Evolutionary conservation across 2,888 invertebrate genomes (phyloP).

Genomic region (Congeria kusceri): DNA sequence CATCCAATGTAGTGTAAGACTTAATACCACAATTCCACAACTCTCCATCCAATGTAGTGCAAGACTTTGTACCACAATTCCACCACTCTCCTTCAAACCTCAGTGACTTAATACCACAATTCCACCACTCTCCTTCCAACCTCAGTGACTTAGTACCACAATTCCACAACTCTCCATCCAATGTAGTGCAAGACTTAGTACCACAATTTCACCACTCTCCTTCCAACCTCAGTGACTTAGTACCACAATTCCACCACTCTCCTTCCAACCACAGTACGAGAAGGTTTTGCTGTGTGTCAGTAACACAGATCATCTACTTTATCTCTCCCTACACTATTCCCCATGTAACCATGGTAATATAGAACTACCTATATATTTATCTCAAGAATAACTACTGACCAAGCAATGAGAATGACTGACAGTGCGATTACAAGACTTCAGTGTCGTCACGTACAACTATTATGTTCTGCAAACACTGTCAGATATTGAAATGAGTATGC

Average conservation of each 20-base stretch:
- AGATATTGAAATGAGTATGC: constrained; percentile 90
- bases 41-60: constrained; percentile 84
- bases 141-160: constrained; percentile 92
- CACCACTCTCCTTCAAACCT: constrained; percentile 89
- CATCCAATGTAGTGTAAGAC: constrained; percentile 91
- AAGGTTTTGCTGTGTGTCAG: constrained; percentile 94
- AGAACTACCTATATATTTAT: constrained; percentile 90
- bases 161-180: constrained; percentile 87
- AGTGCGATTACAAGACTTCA: constrained; percentile 92
- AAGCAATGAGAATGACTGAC: constrained; percentile 91
- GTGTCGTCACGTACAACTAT: no score
- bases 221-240: constrained; percentile 90
- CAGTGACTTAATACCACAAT: no score
- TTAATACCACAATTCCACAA: constrained; percentile 91
- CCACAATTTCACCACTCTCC: constrained; percentile 89
- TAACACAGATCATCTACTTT: constrained; percentile 89
- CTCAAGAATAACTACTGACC: constrained; percentile 92
- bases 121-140: constrained; percentile 90
- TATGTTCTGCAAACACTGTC: constrained; percentile 88
- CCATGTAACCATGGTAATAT: constrained; percentile 91
- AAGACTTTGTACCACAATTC: constrained; percentile 90
- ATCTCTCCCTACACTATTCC: constrained; percentile 82
- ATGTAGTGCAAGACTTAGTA: no score
- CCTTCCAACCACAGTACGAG: constrained; percentile 91
- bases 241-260: no score